Evolutionary conservation across 1,140 invertebrate species (phyloP).

Genomic region (Bradynema listronoti): DNA sequence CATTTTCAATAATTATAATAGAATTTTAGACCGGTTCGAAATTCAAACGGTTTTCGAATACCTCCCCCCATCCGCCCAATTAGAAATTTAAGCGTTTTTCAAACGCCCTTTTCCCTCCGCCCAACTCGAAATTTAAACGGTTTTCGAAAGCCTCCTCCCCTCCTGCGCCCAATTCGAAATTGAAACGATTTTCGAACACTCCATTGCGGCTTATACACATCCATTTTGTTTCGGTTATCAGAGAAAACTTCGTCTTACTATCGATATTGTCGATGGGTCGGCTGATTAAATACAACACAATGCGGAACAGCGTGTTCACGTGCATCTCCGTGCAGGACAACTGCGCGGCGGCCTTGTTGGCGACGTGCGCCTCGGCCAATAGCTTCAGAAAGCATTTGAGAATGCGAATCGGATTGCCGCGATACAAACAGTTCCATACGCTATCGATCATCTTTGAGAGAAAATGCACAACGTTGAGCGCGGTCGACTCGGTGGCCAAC

Average conservation of each 20-base stretch:
- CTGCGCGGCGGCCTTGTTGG: conserved; percentile 62
- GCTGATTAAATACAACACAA: conserved; percentile 83
- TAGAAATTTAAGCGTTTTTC: too few relatives aligned
- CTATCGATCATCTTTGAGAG: conserved; percentile 87
- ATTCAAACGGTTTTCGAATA: too few relatives aligned
- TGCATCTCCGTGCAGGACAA: conserved; percentile 48
- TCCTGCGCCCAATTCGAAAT: too few relatives aligned
- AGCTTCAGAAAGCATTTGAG: conserved; percentile 56
- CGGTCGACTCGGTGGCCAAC: conserved; percentile 33
- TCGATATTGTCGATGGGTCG: conserved; percentile 72
- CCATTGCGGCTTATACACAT: too few relatives aligned
- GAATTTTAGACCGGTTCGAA: too few relatives aligned
- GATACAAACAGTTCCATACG: conserved; percentile 76
- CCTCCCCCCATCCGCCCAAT: too few relatives aligned
- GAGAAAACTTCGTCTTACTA: too few relatives aligned
- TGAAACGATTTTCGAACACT: too few relatives aligned
- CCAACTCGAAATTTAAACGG: too few relatives aligned
- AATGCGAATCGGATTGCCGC: conserved; percentile 57
- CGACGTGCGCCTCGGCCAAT: conserved; percentile 34
- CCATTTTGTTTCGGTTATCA: too few relatives aligned
- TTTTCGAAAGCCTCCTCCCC: too few relatives aligned
- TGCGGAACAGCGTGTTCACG: conserved; percentile 79
- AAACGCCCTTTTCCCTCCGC: too few relatives aligned
- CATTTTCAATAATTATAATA: conserved; percentile 2
- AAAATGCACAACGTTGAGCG: conserved; percentile 65